Evolutionary conservation across 2,797 vertebrate genomes (phyloP), one percentile per base, ranked within the genome.

Genomic region (Siniperca undulata): DNA sequence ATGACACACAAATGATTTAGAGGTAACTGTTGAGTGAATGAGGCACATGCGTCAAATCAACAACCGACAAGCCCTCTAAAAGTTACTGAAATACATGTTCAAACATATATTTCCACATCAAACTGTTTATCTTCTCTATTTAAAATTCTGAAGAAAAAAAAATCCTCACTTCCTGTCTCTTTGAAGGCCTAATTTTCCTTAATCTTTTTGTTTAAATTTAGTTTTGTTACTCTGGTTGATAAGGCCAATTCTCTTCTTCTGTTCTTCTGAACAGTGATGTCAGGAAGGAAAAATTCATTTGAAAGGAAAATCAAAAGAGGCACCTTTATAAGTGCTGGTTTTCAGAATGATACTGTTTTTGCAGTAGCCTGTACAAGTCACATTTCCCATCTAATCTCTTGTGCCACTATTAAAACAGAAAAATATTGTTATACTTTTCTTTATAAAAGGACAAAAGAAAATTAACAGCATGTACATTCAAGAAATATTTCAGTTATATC

Each of bases 401-500:
- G 38, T 74, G 44, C 76, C 81, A 73, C 60, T 36, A 24, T 75
- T 52, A 20, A 83, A 89, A 78, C 55, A 27, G 10, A 76, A 81
- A 90, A 73, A 78, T 78, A 85, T 36, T 53, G 16, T 17, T 59
- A 64, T 40, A 81, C 42, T 76, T 80, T 77, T 81, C 24, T 42
- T 83, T 6, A 3, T 58, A 53, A 85, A 53, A 85, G 69, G 20
- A 52, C 40, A 77, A 86, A 65, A 82, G 58, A 66, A 68, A 50
- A 72, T 69, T 70, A 76, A 87, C 60, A 90, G 80, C 82, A 81
- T 82, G 42, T 92, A 93, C 92, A 94, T 95, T 95, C 89, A 92
- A 91, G 79, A 93, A 91, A 91, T 82, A 90, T 81, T 62, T 86
- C 50, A 82, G 81, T 79, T 77, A 78, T 86, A 92, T 91, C 60